Percentiles rank a stretch among this genome's conserved stretches.
These are phyloP conservation scores for Miniopterus natalensis DNA, from an alignment of 2,113 vertebrate genomes.

Conservation along the genomic window DNA sequence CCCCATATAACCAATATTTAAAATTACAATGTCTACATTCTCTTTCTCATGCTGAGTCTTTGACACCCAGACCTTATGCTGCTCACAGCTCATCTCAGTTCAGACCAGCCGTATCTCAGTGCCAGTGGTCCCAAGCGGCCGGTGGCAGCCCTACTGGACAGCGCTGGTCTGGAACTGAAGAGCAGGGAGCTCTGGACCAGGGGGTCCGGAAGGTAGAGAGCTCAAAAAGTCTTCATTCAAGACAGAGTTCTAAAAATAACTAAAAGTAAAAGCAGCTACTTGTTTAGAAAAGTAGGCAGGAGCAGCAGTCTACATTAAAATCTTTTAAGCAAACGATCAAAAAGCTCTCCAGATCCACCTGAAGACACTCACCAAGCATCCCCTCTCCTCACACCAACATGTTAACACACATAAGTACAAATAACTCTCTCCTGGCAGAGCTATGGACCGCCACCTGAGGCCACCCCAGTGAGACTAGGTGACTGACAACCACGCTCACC, in stretches of 20 bases:
- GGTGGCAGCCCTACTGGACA: not conserved
- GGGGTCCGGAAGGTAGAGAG: not conserved
- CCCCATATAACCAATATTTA: not conserved
- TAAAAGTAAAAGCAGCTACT: not conserved
- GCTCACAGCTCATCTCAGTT: not conserved
- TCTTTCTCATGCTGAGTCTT: not conserved
- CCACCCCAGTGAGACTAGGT: rapidly evolving
- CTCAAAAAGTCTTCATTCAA: not conserved
- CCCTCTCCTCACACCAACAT: rapidly evolving
- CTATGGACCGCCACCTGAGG: rapidly evolving
- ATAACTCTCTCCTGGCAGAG: not conserved
- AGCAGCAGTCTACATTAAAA: not conserved
- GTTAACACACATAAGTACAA: not conserved
- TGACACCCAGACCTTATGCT: not conserved
- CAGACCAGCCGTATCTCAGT: not conserved
- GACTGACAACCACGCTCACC: rapidly evolving
- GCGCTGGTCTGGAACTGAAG: too few species aligned
- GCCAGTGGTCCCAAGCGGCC: too few species aligned
- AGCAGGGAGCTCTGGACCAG: too few species aligned
- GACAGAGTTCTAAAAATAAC: not conserved
- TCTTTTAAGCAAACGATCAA: not conserved
- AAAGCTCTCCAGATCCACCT: not conserved
- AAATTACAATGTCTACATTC: not conserved
- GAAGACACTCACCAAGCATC: too few species aligned
- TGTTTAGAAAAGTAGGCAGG: not conserved